phyloP scores from a whole-genome alignment of 2,797 vertebrate species.

The Xiphophorus birchmanni region DNA sequence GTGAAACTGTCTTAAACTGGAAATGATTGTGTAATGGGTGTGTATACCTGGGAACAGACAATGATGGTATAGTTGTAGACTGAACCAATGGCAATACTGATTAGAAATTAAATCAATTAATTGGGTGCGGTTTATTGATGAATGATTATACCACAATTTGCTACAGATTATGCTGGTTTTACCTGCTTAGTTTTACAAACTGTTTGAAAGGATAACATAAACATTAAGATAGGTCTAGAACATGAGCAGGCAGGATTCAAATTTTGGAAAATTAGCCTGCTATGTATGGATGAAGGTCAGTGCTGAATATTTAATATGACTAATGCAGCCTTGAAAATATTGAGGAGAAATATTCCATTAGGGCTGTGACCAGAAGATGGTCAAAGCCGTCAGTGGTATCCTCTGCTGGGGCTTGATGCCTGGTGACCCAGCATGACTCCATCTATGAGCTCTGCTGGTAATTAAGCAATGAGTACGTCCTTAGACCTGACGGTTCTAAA shows the following conservation, averaged over 20 bases:
- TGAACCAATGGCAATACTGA: neutral
- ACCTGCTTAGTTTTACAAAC: neutral
- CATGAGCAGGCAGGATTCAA: neutral
- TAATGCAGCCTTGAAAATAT: neutral
- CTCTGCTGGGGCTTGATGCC: neutral
- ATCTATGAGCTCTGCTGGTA: conserved; percentile 1
- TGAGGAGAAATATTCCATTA: neutral
- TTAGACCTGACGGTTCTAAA: neutral
- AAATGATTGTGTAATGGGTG: neutral
- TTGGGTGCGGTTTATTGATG: neutral
- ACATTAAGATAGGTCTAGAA: neutral
- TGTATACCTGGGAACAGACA: neutral
- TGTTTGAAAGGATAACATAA: neutral
- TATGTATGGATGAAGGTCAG: neutral
- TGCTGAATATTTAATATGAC: neutral
- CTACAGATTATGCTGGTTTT: neutral
- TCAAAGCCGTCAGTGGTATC: neutral
- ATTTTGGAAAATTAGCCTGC: neutral
- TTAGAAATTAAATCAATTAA: neutral
- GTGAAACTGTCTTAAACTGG: neutral
- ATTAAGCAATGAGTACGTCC: neutral
- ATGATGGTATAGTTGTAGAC: neutral
- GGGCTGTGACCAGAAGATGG: neutral
- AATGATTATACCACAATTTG: neutral
- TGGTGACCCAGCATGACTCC: neutral